Base-by-base conservation (phyloP, 2,113 vertebrate genomes). In the Brachionichthys hirsutus region DNA sequence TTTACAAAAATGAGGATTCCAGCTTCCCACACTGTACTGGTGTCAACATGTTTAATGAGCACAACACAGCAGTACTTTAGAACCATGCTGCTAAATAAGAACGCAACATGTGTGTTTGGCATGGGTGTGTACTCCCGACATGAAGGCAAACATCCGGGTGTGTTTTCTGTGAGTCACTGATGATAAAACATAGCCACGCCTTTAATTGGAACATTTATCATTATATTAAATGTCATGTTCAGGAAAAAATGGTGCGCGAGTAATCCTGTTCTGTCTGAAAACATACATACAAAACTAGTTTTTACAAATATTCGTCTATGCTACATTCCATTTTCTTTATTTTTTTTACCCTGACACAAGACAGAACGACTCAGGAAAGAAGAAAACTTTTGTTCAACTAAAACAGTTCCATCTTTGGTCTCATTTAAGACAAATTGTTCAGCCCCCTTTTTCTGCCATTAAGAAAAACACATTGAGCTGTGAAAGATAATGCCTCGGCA, bases 331-430 rank as follows among this genome's bases (percentile, higher is more conserved):
- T 30, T 38, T 35, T 35, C 34, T 35, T 35, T 10, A 12, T 38
- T 38, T 9, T 38, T 38, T 38, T 38, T 11, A 38, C 24, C 8
- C 24, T 30, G 24, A 30, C 24, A 30, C 24, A 30, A n/a, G n/a
- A 30, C 24, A 30, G 24, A 30, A 8, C 24, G 8, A 8, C 24
- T 8, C 24, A 43, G 2, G 10, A 42, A 24, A 42, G 2, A 51
- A 16, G 6, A 8, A n/a, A 59, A 50, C 9, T 16, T 51, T 24
- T 51, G 15, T 55, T 15, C 45, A 52, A n/a, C n/a, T n/a, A n/a
- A 61, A 56, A 63, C 51, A 40, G 30, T 42, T 50, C n/a, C 0
- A 56, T 75, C 63, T 84, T 85, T 88, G 81, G 67, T 38, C 68
- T 78, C 30, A 52, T 65, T 62, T 73, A 51, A 42, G 51, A 67